phyloP scores from a whole-genome alignment of 2,113 vertebrate genomes.

The Petromus typicus region DNA sequence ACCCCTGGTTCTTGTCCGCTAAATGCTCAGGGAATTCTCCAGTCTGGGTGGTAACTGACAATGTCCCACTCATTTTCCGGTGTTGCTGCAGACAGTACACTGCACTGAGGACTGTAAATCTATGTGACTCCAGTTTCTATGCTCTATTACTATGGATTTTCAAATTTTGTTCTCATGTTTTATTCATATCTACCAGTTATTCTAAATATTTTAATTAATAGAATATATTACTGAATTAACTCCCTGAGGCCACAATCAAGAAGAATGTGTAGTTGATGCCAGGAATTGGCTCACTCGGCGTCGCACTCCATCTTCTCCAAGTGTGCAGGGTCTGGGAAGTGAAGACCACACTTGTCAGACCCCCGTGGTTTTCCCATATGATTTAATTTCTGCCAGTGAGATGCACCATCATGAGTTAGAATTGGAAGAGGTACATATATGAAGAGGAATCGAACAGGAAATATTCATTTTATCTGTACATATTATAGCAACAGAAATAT shows the following conservation, averaged over 20 bases:
- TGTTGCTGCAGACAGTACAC: background rate
- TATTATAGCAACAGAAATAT: background rate
- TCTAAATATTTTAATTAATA: slow-evolving; percentile 76
- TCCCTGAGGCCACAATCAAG: slow-evolving; percentile 60
- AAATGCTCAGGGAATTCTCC: background rate
- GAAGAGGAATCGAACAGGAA: background rate
- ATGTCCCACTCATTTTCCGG: background rate
- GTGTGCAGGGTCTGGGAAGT: background rate
- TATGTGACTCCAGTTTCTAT: background rate
- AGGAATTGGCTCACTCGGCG: slow-evolving; percentile 36
- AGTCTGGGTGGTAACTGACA: background rate
- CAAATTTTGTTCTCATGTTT: slow-evolving; percentile 70
- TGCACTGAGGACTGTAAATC: slow-evolving; percentile 31
- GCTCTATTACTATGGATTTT: slow-evolving; percentile 44
- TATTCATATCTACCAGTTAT: slow-evolving; percentile 66
- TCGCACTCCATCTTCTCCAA: slow-evolving; percentile 4
- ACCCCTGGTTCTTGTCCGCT: background rate
- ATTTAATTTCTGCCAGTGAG: slow-evolving; percentile 1
- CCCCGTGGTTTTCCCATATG: background rate
- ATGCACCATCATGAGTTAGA: background rate
- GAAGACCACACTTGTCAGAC: background rate
- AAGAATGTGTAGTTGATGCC: slow-evolving; percentile 1
- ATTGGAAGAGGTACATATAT: background rate
- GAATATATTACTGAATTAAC: slow-evolving; percentile 68
- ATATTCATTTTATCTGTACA: background rate